A percentile compares a stretch with the other conserved stretches of the same genome.
These are phyloP conservation scores for Antheraea assamensis DNA, from an alignment of 2,888 invertebrate genomes.

Conservation along the genomic window DNA sequence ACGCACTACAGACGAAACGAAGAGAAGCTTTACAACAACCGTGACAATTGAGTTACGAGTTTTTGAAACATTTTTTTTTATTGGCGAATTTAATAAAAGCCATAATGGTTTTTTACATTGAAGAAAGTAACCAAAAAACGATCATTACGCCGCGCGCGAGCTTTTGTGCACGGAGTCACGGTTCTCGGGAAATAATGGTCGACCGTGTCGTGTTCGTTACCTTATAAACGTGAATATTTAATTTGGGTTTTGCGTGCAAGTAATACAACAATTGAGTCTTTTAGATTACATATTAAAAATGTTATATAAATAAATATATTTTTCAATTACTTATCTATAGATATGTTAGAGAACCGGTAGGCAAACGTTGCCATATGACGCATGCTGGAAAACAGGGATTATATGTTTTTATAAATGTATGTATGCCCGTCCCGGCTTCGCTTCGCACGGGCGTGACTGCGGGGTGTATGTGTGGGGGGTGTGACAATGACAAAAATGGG, in stretches of 20 bases:
- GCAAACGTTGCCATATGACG: no score
- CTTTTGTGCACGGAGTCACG: slow-evolving; percentile 50
- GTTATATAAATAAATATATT: slow-evolving; percentile 13
- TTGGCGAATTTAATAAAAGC: slow-evolving; percentile 34
- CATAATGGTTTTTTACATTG: slow-evolving; percentile 43
- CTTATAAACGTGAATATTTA: slow-evolving; percentile 41
- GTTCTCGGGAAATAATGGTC: slow-evolving; percentile 38
- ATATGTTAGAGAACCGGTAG: no score
- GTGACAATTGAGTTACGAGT: slow-evolving; percentile 73
- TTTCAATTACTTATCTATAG: background rate
- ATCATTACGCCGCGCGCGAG: slow-evolving; percentile 54
- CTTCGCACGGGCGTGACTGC: no score
- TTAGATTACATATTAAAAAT: slow-evolving; percentile 33
- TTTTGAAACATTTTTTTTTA: slow-evolving; percentile 55
- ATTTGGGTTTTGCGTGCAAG: slow-evolving; percentile 41
- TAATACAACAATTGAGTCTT: slow-evolving; percentile 37
- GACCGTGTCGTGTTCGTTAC: slow-evolving; percentile 31
- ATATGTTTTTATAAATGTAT: no score
- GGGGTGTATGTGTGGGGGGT: no score
- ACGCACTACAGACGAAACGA: background rate
- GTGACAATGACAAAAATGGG: no score
- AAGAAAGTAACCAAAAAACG: slow-evolving; percentile 71
- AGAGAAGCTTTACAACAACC: slow-evolving; percentile 46
- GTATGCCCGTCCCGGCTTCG: no score
- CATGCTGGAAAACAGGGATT: no score